Percentiles rank a stretch among this genome's conserved stretches.
Evolutionary conservation across 2,888 invertebrate species (phyloP).

Genomic region (Phasia obesa): DNA sequence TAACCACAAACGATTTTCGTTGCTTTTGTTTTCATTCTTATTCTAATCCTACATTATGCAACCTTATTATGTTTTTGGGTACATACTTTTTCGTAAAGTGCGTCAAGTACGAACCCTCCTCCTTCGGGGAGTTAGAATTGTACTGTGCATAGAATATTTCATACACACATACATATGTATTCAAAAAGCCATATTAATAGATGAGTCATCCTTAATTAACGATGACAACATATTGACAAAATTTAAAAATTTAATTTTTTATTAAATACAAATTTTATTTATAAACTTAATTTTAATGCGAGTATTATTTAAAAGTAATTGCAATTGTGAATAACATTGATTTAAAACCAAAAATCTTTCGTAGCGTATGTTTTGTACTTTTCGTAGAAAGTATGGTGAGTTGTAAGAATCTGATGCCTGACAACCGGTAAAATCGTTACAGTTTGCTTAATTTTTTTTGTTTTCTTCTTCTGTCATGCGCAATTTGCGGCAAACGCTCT

Average conservation of each 20-base stretch:
- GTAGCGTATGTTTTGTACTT: background rate
- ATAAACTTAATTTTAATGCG: too few relatives aligned
- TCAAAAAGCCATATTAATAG: background rate
- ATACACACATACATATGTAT: background rate
- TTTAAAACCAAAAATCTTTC: background rate
- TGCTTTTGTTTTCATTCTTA: slow-evolving; percentile 24
- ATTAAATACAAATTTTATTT: background rate
- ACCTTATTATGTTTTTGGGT: slow-evolving; percentile 40
- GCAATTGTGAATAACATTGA: background rate
- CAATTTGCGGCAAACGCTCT: slow-evolving; percentile 36
- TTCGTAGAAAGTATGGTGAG: slow-evolving; percentile 43
- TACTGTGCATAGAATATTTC: background rate
- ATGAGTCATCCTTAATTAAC: slow-evolving; percentile 31
- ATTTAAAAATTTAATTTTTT: background rate
- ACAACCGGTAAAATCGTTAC: slow-evolving; percentile 61
- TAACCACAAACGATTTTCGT: slow-evolving; percentile 38
- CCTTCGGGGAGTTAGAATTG: background rate
- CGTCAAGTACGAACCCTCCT: slow-evolving; percentile 17
- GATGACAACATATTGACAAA: background rate
- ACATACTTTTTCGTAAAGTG: slow-evolving; percentile 15
- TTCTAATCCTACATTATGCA: slow-evolving; percentile 57
- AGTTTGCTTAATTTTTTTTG: slow-evolving; percentile 43
- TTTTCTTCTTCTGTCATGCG: slow-evolving; percentile 55
- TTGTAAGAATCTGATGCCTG: slow-evolving; percentile 18
- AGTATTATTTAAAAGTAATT: background rate